A percentile compares a stretch with the other conserved stretches of the same genome.
These are phyloP conservation scores for Agrotis ipsilon DNA, from an alignment of 2,888 invertebrate species.

Conservation along the genomic window DNA sequence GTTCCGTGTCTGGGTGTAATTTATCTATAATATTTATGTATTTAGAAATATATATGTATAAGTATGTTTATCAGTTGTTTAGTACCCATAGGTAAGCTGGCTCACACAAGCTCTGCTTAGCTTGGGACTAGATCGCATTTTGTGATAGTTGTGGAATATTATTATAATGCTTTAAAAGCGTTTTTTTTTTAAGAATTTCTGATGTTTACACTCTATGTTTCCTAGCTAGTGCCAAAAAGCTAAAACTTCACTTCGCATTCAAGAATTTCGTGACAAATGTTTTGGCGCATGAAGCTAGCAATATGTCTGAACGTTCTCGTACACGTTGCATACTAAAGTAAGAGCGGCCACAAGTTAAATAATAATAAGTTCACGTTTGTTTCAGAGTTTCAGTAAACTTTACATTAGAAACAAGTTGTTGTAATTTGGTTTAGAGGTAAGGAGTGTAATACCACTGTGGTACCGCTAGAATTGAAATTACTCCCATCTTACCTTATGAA, in stretches of 20 bases:
- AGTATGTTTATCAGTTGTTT: no score
- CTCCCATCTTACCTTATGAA: no score
- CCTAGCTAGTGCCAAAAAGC: constrained; percentile 4
- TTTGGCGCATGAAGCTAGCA: constrained; percentile 49
- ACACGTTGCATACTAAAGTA: constrained; percentile 29
- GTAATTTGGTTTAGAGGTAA: constrained; percentile 16
- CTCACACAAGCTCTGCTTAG: no score
- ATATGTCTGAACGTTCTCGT: constrained; percentile 43
- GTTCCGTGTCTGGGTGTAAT: no score
- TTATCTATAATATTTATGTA: no score
- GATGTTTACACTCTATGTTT: neutral
- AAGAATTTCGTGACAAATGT: constrained; percentile 45
- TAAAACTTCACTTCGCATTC: constrained; percentile 38
- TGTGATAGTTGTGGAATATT: no score
- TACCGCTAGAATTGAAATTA: neutral
- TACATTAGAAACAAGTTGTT: constrained; percentile 9
- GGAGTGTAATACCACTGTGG: neutral
- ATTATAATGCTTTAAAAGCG: neutral
- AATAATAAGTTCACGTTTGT: constrained; percentile 29
- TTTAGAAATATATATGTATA: no score
- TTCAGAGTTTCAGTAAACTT: constrained; percentile 26
- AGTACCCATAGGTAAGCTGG: no score
- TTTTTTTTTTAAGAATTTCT: neutral
- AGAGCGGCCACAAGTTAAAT: constrained; percentile 38
- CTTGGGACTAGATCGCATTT: no score